Evolutionary conservation across 2,113 vertebrate genomes (phyloP), one percentile per base, ranked within the genome.

Genomic region (Spilogale gracilis): DNA sequence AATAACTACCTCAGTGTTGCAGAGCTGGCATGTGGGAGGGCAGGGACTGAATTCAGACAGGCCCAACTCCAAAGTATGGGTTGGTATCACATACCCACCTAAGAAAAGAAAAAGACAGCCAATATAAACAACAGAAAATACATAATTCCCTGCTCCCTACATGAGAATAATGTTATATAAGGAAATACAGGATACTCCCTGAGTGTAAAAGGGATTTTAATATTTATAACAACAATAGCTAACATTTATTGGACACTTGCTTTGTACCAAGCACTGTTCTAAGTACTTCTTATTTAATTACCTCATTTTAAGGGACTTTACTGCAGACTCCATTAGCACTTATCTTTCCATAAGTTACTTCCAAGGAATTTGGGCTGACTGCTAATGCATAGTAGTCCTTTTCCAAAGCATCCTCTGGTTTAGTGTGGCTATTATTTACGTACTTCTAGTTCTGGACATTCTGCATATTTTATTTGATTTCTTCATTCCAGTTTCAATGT

Each of bases 281-380:
- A 60, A 95, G 43, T 95, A 23, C 60, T 89, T 78, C 76, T 50
- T 27, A 17, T 48, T 58, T 58, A 76, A 60, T 94, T 14, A 43
- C 32, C 76, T 92, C n/a, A 50, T 82, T 94, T 88, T 43, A 82
- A 25, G 67, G 30, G 78, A 82, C 5, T 91, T 94, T 38, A 78
- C 54, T 60, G 58, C 78, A 38, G 11, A 23, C n/a, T 83, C 43
- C 38, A 52, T 69, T 7, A n/a, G n/a, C 50, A 67, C 9, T 71
- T 84, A 84, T 71, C 27, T 83, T 58, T 50, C 43, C 60, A 27
- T 61, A 78, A 87, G 52, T 87, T 94, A 69, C 43, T 88, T 45
- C 30, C 58, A 21, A 9, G 60, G 74, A 93, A 87, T 52, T 7
- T 48, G 20, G 21, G 52, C 50, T 91, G 25, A 56, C 48, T 38